Base-by-base conservation (phyloP, 2,113 vertebrate species). In the Hemiprocne comata region DNA sequence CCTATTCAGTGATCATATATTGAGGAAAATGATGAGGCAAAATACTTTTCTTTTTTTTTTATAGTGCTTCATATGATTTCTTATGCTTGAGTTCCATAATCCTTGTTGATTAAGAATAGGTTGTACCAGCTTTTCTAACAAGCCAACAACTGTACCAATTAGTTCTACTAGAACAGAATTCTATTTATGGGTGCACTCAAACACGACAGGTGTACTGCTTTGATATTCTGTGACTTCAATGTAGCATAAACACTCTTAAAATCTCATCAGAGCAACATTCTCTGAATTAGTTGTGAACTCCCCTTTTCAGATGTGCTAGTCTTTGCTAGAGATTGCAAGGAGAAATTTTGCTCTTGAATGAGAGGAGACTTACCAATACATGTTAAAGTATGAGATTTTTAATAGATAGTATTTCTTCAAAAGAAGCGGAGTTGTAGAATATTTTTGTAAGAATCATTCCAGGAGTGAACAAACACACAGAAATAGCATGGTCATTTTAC, bases 221-320 rank as follows among this genome's bases (percentile, higher is more conserved):
- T 90, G 75, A 90, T 88, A 95, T 94, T 88, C 78, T 88, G 42
- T 93, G 76, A 74, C 76, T 84, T 91, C 88, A 90, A 86, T 83
- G 60, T 72, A 77, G 42, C 31, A 26, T 74, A 90, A 97, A 90
- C 75, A 77, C 26, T 25, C 48, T 40, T 80, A 90, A 94, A 95
- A 91, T 75, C 57, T 57, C 34, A 78, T 83, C 67, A 90, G 38
- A 77, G 10, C 17, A 93, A 33, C 8, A 26, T 73, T 42, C 42
- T 88, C 7, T 85, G 66, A 87, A 69, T 73, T 62, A 83, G 36
- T 33, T 87, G 28, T 77, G n/a, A 87, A 90, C 8, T 73, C 23
- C 10, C 7, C 3, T 24, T 93, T 77, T 75, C 46, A 87, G 11
- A 14, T 60, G 20, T 64, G 19, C 69, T 58, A 76, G 5, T 48